A percentile compares a stretch with the other conserved stretches of the same genome.
Evolutionary conservation across 2,797 vertebrate species (phyloP).

Genomic region (Acanthopagrus latus): DNA sequence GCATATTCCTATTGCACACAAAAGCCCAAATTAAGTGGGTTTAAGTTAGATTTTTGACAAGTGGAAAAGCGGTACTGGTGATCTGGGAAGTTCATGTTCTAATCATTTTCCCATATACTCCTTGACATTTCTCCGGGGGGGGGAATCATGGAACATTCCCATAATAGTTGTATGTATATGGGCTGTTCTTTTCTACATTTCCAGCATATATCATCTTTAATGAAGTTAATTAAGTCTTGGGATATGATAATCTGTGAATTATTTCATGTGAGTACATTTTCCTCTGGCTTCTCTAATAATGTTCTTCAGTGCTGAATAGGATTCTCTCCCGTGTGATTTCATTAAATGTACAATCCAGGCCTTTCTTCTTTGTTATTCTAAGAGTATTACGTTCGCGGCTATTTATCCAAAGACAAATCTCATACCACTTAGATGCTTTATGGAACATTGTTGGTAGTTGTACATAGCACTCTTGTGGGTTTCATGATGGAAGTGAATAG

Average conservation of each 20-base stretch:
- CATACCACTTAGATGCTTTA: conserved; percentile 1
- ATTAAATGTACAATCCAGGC: conserved; percentile 14
- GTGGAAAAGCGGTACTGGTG: background rate
- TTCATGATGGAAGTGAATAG: background rate
- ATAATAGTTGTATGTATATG: conserved; percentile 1
- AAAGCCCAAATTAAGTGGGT: too few relatives aligned
- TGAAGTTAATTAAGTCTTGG: background rate
- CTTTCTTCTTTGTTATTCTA: background rate
- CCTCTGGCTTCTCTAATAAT: conserved; percentile 26
- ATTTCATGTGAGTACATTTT: conserved; percentile 36
- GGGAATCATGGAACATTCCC: background rate
- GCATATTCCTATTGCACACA: too few relatives aligned
- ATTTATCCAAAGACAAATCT: background rate
- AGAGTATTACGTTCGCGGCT: background rate
- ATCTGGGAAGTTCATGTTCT: background rate
- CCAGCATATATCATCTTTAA: too few relatives aligned
- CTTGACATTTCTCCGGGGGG: background rate
- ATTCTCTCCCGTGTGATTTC: background rate
- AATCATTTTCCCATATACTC: too few relatives aligned
- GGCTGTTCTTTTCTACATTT: too few relatives aligned
- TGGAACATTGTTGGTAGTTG: background rate
- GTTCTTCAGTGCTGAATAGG: background rate
- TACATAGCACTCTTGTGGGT: background rate
- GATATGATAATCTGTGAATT: conserved; percentile 11
- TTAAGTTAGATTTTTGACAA: too few relatives aligned